Conservation (phyloP, 2,888 invertebrate species). For the Leptinotarsa haldemani region DNA sequence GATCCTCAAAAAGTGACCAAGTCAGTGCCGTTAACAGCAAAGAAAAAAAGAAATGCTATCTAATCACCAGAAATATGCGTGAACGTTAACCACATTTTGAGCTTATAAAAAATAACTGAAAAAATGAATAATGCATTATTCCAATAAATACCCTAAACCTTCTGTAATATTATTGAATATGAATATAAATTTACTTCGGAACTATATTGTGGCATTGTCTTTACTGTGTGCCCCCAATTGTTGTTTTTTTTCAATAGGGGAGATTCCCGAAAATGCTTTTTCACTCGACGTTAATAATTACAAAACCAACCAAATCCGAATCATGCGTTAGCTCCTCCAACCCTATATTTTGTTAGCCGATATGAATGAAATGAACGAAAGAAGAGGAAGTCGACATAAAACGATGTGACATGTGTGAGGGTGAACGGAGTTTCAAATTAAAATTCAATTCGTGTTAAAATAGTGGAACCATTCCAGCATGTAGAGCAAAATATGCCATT, state of each 20-base stretch:
- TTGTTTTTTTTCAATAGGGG: background rate
- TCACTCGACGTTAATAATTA: constrained; percentile 18
- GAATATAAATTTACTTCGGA: too few relatives aligned
- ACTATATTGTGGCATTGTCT: too few relatives aligned
- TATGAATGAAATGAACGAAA: constrained; percentile 33
- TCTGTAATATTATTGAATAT: too few relatives aligned
- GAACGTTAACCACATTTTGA: too few relatives aligned
- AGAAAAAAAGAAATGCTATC: too few relatives aligned
- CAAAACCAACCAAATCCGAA: constrained; percentile 18
- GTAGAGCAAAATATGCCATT: constrained; percentile 9
- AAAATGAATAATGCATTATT: too few relatives aligned
- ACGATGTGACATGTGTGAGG: constrained; percentile 27
- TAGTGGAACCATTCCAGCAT: constrained; percentile 15
- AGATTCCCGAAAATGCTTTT: background rate
- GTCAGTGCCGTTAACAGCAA: too few relatives aligned
- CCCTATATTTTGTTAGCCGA: constrained; percentile 30
- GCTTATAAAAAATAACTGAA: too few relatives aligned
- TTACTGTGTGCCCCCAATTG: too few relatives aligned
- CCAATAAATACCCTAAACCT: too few relatives aligned
- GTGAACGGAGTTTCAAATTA: constrained; percentile 25
- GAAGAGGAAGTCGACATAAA: constrained; percentile 34
- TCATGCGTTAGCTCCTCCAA: constrained; percentile 20
- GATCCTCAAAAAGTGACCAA: too few relatives aligned
- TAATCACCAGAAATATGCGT: too few relatives aligned
- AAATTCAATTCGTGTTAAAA: constrained; percentile 27